phyloP scores from a whole-genome alignment of 2,888 invertebrate genomes.

The Limnephilus rhombicus region DNA sequence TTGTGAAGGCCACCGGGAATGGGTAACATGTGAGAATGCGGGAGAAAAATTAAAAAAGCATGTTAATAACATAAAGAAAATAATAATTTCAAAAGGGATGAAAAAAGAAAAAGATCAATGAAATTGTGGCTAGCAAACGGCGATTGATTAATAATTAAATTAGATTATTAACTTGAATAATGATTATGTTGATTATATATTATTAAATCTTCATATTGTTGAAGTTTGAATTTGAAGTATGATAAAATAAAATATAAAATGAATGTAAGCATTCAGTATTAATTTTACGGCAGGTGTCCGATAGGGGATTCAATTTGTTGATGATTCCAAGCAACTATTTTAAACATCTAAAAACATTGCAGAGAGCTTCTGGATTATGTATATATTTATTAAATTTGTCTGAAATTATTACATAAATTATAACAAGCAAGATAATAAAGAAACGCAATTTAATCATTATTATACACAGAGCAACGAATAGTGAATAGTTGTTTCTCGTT shows the following conservation, averaged over 20 bases:
- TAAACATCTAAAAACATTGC: neutral
- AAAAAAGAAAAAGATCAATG: constrained; percentile 6
- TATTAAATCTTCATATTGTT: constrained; percentile 12
- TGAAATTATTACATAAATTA: neutral
- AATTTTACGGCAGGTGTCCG: neutral
- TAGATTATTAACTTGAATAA: constrained; percentile 1
- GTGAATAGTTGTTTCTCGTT: too few species aligned
- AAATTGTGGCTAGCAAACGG: neutral
- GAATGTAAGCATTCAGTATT: neutral
- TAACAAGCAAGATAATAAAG: neutral
- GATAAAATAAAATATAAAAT: neutral
- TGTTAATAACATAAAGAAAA: constrained; percentile 77
- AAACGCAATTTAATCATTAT: neutral
- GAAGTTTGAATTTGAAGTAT: constrained; percentile 15
- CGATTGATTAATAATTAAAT: neutral
- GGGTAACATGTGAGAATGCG: constrained; percentile 70
- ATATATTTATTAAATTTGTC: too few species aligned
- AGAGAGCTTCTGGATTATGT: too few species aligned
- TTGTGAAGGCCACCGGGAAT: constrained; percentile 15
- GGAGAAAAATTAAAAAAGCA: constrained; percentile 78
- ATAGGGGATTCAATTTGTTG: neutral
- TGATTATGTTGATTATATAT: neutral
- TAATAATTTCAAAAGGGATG: constrained; percentile 70
- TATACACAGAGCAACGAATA: neutral
- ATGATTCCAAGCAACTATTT: neutral